A percentile compares a stretch with the other conserved stretches of the same genome.
phyloP scores from a whole-genome alignment of 2,888 invertebrate genomes.

The Acrocera orbiculus region DNA sequence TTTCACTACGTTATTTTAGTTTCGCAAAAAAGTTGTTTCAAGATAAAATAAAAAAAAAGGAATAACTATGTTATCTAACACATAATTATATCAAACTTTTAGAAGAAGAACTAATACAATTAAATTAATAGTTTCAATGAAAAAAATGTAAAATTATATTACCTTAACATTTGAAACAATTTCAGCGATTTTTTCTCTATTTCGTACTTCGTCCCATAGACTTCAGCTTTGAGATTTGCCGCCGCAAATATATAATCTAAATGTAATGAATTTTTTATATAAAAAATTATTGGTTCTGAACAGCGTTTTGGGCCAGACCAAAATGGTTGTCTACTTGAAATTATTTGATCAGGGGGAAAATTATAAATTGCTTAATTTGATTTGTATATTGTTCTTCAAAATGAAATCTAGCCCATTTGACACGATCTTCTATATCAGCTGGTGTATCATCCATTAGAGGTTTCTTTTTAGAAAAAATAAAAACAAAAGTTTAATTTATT shows the following conservation, averaged over 20 bases:
- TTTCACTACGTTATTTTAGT: too few species aligned
- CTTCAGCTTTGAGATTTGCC: constrained; percentile 75
- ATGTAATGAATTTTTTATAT: constrained; percentile 53
- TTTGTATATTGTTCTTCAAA: constrained; percentile 88
- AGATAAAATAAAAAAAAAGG: too few species aligned
- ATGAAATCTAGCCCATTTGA: constrained; percentile 75
- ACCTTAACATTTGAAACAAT: constrained; percentile 45
- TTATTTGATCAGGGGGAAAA: constrained; percentile 84
- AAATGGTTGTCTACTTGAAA: constrained; percentile 77
- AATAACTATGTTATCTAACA: too few species aligned
- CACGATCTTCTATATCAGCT: constrained; percentile 63
- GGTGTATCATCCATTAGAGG: constrained; percentile 79
- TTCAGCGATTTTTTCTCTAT: constrained; percentile 47
- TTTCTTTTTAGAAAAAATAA: constrained; percentile 27
- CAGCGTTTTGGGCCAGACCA: constrained; percentile 98
- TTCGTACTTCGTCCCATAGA: constrained; percentile 64
- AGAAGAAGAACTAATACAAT: too few species aligned
- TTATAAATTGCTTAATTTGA: constrained; percentile 94
- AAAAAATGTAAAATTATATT: too few species aligned
- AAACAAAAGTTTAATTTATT: neutral
- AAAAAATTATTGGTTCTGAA: constrained; percentile 62
- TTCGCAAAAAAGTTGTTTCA: too few species aligned
- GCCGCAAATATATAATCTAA: constrained; percentile 81
- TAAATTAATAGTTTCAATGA: too few species aligned
- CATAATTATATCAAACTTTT: too few species aligned